Base-by-base conservation (phyloP, 2,888 invertebrate species). In the Sinopyrophorus schimmeli region DNA sequence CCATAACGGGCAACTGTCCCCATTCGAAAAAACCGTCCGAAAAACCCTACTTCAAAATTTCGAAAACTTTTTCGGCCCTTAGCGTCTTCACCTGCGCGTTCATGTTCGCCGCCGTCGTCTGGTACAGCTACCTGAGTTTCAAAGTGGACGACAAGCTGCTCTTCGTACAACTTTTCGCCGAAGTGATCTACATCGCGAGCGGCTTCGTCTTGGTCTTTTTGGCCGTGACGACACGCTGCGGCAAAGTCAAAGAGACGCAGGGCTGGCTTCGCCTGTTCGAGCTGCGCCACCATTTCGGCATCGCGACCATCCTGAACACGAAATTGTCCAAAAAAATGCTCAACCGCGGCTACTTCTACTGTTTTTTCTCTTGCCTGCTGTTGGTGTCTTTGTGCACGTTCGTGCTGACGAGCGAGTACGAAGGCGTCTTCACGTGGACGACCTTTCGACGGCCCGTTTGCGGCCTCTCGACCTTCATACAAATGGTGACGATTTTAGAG, bases 261-360 rank as follows among this genome's bases (percentile, higher is more conserved):
- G 54, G 49, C 9, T 40, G 52, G 35, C 14, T 47, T 7, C 12
- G 30, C 5, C 40, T 57, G 5, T 34, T 54, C 11, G 38, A 54
- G 6, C 34, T 40, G 9, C 26, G 37, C 5, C 35, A 47, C 4
- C 17, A 30, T 5, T 57, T 49, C 30, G 52, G 41, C 5, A 17
- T 57, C 10, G 32, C 18, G 18, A 17, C 12, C 0, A 37, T 56
- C 11, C 39, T 54, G 7, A 23, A 49, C 20, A 16, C 18, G 4
- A 26, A 49, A 15, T 9, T 1, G 1, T 31, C 31, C 5, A 39
- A 47, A 18, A 28, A 26, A 20, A 21, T 47, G n/a, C 10, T 5
- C 10, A 7, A 20, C 12, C 17, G 26, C 1, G 42, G 32, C 10
- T 26, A 14, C 3, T 23, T 26, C 12, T 23, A 32, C 3, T 31